Evolutionary conservation across 2,797 vertebrate genomes (phyloP), one percentile per base, ranked within the genome.

Genomic region (Oreochromis grahami): DNA sequence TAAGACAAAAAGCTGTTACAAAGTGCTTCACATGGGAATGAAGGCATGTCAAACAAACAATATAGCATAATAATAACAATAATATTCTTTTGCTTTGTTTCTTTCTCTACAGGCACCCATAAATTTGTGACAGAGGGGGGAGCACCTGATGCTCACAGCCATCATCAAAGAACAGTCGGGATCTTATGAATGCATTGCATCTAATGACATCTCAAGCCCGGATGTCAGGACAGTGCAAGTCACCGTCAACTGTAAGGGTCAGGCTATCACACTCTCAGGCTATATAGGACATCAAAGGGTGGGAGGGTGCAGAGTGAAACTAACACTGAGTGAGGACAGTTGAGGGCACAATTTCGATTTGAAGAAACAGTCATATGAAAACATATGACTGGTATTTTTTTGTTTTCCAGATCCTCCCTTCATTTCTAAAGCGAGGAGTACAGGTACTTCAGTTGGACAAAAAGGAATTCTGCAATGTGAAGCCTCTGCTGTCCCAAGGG

Each of bases 141-240:
- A 99, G 83, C 97, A 98, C 87, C 93, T 99, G 95, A 97, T 98
- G 90, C 97, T 99, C 95, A 97, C 95, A 1, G 96, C 95, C 84
- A 96, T 99, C 95, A 98, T 98, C 15, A 98, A 98, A 91, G 98
- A 99, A 83, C 98, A 99, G 92, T 98, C 98, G 0, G 98, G 98
- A 43, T 96, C 97, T 2, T 99, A 99, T 0, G 98, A 99, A 76
- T 99, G 98, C 96, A 98, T 97, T 0, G 97, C 98, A 1, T 96
- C 97, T 74, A 99, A 99, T 0, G 98, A 99, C 1, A 98, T 99
- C 26, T 98, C 97, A 0, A 93, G 94, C 3, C 97, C 98, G 0
- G 98, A 99, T 0, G 95, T 98, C 84, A 92, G 97, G 91, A 98
- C 96, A 86, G 98, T 99, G 48, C 97, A 97, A 91, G 97, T 99